phyloP scores from a whole-genome alignment of 1,140 invertebrate species.

The Zaprionus nigranus region DNA sequence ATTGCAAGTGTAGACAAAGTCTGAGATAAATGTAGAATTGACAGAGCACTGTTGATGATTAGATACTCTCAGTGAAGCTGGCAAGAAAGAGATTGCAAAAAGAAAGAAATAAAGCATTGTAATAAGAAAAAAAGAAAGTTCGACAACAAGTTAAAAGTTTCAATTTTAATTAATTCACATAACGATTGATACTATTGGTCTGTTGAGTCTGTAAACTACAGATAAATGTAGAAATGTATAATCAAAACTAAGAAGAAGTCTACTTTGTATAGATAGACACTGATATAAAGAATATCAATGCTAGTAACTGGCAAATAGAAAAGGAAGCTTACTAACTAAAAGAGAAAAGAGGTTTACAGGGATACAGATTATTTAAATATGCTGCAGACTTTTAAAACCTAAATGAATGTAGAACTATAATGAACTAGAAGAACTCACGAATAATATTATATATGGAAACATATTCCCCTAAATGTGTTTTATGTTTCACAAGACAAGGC shows the following conservation, averaged over 20 bases:
- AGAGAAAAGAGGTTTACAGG: too few relatives aligned
- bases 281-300: too few relatives aligned
- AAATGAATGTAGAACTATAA: background rate
- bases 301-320: too few relatives aligned
- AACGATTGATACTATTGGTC: fast-evolving
- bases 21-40: constrained; percentile 19
- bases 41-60: background rate
- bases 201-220: background rate
- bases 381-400: background rate
- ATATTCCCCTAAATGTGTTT: background rate
- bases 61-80: background rate
- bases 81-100: background rate
- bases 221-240: background rate
- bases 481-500: background rate
- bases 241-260: too few relatives aligned
- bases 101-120: background rate
- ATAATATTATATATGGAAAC: background rate
- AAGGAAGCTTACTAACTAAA: too few relatives aligned
- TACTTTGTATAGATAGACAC: too few relatives aligned
- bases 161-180: background rate
- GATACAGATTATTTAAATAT: background rate
- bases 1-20: constrained; percentile 13
- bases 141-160: background rate
- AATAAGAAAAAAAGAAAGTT: background rate
- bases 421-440: background rate